phyloP scores from a whole-genome alignment of 1,140 invertebrate genomes.

The honey bee (Apis mellifera) region DNA sequence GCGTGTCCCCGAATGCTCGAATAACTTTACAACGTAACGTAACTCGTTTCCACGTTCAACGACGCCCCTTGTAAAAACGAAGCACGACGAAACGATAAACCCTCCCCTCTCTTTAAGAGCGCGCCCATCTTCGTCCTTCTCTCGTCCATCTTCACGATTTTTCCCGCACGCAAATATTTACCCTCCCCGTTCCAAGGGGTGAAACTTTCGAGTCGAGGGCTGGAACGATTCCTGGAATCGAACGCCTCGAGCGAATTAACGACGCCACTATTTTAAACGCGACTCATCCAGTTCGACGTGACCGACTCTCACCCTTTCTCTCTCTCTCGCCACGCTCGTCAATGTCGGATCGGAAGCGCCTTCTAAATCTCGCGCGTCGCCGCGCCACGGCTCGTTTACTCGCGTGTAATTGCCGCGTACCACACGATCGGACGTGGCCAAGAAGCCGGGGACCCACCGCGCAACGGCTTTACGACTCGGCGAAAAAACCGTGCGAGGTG shows the following conservation, averaged over 20 bases:
- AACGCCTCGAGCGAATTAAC: not conserved
- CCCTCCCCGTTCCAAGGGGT: not conserved
- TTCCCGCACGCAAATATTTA: slow-evolving; percentile 23
- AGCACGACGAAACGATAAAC: not conserved
- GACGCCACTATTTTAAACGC: slow-evolving; percentile 26
- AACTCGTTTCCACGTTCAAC: slow-evolving; percentile 12
- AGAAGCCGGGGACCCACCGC: not conserved
- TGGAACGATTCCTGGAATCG: not conserved
- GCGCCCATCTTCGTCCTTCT: slow-evolving; percentile 13
- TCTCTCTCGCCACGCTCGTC: slow-evolving; percentile 12
- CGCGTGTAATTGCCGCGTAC: slow-evolving; percentile 37
- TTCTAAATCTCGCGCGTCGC: slow-evolving; percentile 33
- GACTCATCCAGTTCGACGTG: not conserved
- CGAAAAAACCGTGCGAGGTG: slow-evolving; percentile 2
- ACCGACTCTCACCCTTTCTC: not conserved
- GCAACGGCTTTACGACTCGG: not conserved
- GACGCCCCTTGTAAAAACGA: slow-evolving; percentile 9
- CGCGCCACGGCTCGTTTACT: slow-evolving; percentile 19
- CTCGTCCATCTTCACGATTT: not conserved
- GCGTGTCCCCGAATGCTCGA: slow-evolving; percentile 24
- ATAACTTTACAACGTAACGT: slow-evolving; percentile 38
- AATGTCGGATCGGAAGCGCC: slow-evolving; percentile 36
- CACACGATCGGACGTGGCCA: not conserved
- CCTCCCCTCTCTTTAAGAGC: slow-evolving; percentile 16
- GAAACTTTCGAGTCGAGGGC: not conserved